Evolutionary conservation across 2,888 invertebrate genomes (phyloP), one percentile per base, ranked within the genome.

Genomic region (Drosophila eohydei): DNA sequence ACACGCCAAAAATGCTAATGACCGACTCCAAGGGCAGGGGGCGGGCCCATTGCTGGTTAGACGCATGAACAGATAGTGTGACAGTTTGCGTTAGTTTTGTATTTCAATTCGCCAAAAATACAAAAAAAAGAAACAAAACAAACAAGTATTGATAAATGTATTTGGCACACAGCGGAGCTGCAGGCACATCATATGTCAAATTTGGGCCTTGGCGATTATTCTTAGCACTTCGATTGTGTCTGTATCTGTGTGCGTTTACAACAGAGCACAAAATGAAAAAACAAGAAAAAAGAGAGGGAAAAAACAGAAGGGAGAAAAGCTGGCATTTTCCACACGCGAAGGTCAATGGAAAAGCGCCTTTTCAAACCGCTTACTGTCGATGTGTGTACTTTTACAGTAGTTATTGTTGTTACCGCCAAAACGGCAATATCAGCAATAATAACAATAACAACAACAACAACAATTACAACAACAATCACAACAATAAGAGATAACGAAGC

Each of bases 1-100:
- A 86, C 76, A 74, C 88, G 83, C 87, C 80, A 55, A 81, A 83
- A 89, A 85, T 85, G 84, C 89, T 89, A 89, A 89, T 84, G 88
- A 84, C 89, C 76, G 62, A 67, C 55, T 66, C 48, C 61, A 40
- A 32, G 26, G 57, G 38, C 44, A 43, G 43, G 26, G 41, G 57
- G 36, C 9, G 26, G 30, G 7, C 50, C n/a, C 30, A n/a, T 16
- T 4, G 40, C 30, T 57, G 50, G 36, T 64, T 46, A 16, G 81
- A 63, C 64, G 63, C 51, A 58, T 36, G 34, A 34, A 30, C 41
- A 46, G 62, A 79, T 63, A 71, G 67, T 76, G 78, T 66, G 70
- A 77, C 80, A 77, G 75, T 57, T 70, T 65, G 75, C 71, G 68
- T 73, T 76, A 79, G 85, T 78, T 74, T 83, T 66, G 67, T 69